Percentiles rank a stretch among this genome's conserved stretches.
Conservation (phyloP, 2,888 invertebrate genomes). For the Crioceris asparagi region DNA sequence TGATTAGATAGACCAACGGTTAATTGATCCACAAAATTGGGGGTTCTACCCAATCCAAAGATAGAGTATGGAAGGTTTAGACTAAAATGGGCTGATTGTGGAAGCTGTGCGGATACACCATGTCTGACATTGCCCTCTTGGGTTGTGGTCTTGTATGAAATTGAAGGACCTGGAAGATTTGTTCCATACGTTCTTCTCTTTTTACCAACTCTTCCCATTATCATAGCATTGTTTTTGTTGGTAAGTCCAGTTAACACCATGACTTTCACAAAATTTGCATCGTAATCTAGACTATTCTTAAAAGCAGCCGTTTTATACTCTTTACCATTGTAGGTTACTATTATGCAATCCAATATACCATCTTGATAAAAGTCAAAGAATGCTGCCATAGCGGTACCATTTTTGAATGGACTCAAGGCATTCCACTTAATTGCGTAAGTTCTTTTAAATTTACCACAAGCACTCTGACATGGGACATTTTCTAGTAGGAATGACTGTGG, state of each 20-base stretch:
- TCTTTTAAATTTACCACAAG: constrained; percentile 55
- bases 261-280: constrained; percentile 92
- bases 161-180: constrained; percentile 75
- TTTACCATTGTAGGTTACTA: constrained; percentile 40
- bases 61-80: constrained; percentile 92
- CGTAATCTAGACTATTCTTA: constrained; percentile 80
- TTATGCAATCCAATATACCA: constrained; percentile 83
- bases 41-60: constrained; percentile 95
- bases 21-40: constrained; percentile 91
- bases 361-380: constrained; percentile 94
- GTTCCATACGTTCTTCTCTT: constrained; percentile 77
- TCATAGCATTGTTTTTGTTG: constrained; percentile 58
- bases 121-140: constrained; percentile 72
- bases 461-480: constrained; percentile 60
- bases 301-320: constrained; percentile 63
- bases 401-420: constrained; percentile 57
- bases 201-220: constrained; percentile 62
- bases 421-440: constrained; percentile 73
- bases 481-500: constrained; percentile 65
- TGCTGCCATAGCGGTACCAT: constrained; percentile 64
- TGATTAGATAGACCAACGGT: constrained; percentile 67
- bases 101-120: constrained; percentile 77
- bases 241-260: constrained; percentile 80
- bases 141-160: constrained; percentile 53
- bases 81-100: constrained; percentile 85